These are phyloP conservation scores for Alligator mississippiensis DNA, from an alignment of 2,113 vertebrate genomes.

Conservation along the genomic window DNA sequence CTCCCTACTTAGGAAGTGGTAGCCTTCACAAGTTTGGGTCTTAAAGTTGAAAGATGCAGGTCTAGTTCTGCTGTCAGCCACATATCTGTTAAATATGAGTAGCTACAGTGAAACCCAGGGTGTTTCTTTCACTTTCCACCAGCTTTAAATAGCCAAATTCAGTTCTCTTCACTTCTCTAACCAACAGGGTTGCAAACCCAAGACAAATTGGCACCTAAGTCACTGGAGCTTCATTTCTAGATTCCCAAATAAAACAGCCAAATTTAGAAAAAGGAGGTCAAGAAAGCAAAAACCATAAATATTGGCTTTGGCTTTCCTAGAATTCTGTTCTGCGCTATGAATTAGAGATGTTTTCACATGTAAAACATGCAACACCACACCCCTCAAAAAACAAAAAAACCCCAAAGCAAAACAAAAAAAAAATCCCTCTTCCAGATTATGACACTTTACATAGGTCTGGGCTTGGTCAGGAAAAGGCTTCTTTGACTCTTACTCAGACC, in stretches of 20 bases:
- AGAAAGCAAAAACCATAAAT: slow-evolving; percentile 27
- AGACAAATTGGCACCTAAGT: slow-evolving; percentile 12
- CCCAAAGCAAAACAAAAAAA: too few species aligned
- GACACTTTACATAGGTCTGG: neutral
- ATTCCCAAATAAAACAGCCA: slow-evolving; percentile 66
- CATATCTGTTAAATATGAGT: neutral
- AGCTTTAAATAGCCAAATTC: neutral
- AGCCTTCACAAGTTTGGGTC: neutral
- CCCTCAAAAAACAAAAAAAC: too few species aligned
- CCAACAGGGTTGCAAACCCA: neutral
- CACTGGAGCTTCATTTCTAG: slow-evolving; percentile 45
- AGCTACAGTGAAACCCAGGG: neutral
- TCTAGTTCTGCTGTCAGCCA: neutral
- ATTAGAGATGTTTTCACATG: neutral
- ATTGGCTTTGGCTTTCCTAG: slow-evolving; percentile 3
- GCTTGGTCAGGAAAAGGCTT: neutral
- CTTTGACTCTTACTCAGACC: neutral
- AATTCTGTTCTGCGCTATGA: neutral
- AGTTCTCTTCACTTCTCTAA: neutral
- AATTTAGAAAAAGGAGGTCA: slow-evolving; percentile 51
- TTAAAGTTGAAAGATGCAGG: neutral
- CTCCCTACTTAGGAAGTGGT: neutral
- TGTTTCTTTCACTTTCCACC: neutral
- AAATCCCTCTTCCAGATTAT: neutral
- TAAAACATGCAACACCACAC: neutral